Base-by-base conservation (phyloP, 2,113 vertebrate genomes). In the Grammomys dolichurus region DNA sequence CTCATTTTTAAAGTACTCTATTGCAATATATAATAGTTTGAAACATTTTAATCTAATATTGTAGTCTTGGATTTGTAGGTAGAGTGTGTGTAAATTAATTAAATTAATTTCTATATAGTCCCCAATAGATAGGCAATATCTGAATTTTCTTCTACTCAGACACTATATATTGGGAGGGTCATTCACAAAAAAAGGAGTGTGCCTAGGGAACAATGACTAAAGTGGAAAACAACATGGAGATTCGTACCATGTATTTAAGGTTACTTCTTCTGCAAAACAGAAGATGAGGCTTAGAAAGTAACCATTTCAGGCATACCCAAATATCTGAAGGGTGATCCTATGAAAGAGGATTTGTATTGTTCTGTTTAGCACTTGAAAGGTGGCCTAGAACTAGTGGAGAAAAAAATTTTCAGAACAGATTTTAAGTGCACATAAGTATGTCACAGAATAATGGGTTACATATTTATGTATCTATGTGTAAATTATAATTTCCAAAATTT, bases 1-100 rank as follows among this genome's bases (percentile, higher is more conserved):
- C 75, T 94, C 60, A 93, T 51, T 92, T 95, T 46, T 82, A 91
- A 94, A 82, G 54, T 16, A 96, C 80, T 78, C 28, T 36, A 72
- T 46, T 90, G 73, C 40, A 86, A 31, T 46, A 69, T 51, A 70
- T 51, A 43, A 80, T 20, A 40, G 19, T 72, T 65, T 46, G n/a
- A 85, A 46, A 40, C 58, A 65, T 46, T 67, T 65, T 65, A 46
- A 9, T 67, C 26, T 82, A 90, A 73, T 48, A 82, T 46, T 75
- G 10, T 46, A 91, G 73, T 94, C 33, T 87, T 87, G 48, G 16
- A 87, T 22, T 84, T 22, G 72, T 51, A 73, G 26, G 28, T 78
- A 2, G 26, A 28, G 7, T 89, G 7, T 95, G 28, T 87, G 5
- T 1, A 92, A 82, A 92, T 91, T 70, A 77, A 58, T 90, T 58